Percentiles rank a stretch among this genome's conserved stretches.
phyloP scores from a whole-genome alignment of 2,113 vertebrate genomes.

The Zosterops borbonicus region DNA sequence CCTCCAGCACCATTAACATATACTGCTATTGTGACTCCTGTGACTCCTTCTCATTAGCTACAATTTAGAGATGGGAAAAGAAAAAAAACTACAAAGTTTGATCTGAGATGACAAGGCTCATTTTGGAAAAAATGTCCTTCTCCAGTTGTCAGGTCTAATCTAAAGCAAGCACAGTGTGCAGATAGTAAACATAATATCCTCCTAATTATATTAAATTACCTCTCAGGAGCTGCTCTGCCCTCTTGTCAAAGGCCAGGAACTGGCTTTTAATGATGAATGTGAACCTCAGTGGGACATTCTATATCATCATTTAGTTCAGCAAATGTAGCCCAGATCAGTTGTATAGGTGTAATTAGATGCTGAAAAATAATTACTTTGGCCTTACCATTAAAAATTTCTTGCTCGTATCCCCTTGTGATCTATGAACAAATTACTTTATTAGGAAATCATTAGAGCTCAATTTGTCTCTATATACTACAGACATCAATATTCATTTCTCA shows the following conservation, averaged over 20 bases:
- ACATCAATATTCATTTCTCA: slow-evolving; percentile 75
- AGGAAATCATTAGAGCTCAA: slow-evolving; percentile 78
- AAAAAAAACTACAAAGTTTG: slow-evolving; percentile 2
- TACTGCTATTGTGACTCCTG: neutral
- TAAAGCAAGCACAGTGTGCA: slow-evolving; percentile 10
- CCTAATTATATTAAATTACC: slow-evolving; percentile 62
- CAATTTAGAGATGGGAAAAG: slow-evolving; percentile 2
- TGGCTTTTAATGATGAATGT: slow-evolving; percentile 44
- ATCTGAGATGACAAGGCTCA: slow-evolving; percentile 35
- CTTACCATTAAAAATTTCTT: slow-evolving; percentile 66
- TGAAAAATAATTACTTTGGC: slow-evolving; percentile 77
- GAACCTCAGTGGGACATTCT: slow-evolving; percentile 46
- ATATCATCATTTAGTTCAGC: slow-evolving; percentile 45
- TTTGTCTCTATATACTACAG: slow-evolving; percentile 70
- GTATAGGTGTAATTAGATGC: slow-evolving; percentile 74
- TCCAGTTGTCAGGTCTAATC: slow-evolving; percentile 29
- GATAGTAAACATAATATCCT: slow-evolving; percentile 64
- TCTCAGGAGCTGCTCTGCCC: slow-evolving; percentile 53
- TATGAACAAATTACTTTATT: slow-evolving; percentile 81
- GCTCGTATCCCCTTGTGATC: slow-evolving; percentile 69
- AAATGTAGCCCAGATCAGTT: slow-evolving; percentile 42
- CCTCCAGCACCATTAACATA: neutral
- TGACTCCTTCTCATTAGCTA: slow-evolving; percentile 17
- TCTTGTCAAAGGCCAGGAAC: slow-evolving; percentile 57
- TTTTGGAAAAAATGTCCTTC: slow-evolving; percentile 18